Percentiles rank a stretch among this genome's conserved stretches.
These are phyloP conservation scores for Monoplex corrugatus DNA, from an alignment of 2,888 invertebrate genomes.

Conservation along the genomic window DNA sequence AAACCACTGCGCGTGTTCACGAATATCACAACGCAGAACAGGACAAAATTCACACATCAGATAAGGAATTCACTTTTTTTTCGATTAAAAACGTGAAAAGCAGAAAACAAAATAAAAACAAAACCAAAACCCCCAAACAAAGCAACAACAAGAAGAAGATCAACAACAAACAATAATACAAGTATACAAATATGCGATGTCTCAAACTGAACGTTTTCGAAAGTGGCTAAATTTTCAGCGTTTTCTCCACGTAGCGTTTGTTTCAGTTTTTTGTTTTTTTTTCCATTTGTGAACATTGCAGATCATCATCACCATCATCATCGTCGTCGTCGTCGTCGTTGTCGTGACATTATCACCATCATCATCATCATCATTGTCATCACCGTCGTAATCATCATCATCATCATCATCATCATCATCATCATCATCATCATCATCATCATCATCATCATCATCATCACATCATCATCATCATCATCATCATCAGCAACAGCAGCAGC, in stretches of 20 bases:
- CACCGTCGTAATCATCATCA: not conserved
- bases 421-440: not conserved
- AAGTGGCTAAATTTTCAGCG: too few species aligned
- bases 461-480: not conserved
- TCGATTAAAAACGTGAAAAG: not conserved
- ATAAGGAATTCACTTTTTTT: too few species aligned
- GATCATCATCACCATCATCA: not conserved
- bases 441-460: not conserved
- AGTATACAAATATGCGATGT: too few species aligned
- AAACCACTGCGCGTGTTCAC: too few species aligned
- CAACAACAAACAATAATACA: too few species aligned
- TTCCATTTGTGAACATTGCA: too few species aligned
- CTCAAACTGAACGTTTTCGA: too few species aligned
- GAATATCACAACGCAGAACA: not conserved
- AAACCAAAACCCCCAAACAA: not conserved
- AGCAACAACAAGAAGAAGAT: not conserved
- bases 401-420: not conserved
- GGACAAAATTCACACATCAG: too few species aligned
- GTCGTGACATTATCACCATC: not conserved
- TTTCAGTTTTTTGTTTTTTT: too few species aligned
- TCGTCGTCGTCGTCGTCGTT: conserved; percentile 4
- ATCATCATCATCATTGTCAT: not conserved
- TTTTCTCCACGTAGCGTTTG: too few species aligned
- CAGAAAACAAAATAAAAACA: not conserved
- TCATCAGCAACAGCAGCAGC: not conserved